Percentiles rank a stretch among this genome's conserved stretches.
Evolutionary conservation across 2,113 vertebrate genomes (phyloP).

Genomic region (Erythrocercus mccallii): DNA sequence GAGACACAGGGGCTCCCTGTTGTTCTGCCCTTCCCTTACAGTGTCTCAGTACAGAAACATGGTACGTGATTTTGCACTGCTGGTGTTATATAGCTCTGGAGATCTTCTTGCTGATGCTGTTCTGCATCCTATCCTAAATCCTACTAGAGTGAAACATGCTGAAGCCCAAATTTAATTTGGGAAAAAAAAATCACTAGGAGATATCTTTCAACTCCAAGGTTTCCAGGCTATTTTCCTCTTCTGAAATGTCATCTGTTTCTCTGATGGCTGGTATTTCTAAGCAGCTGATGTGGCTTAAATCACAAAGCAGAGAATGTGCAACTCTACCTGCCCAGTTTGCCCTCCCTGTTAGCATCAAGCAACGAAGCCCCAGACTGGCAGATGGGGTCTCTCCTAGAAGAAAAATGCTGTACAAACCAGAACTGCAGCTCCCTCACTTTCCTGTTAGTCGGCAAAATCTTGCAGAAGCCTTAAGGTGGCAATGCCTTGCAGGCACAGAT

Average conservation of each 20-base stretch:
- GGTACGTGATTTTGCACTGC: not conserved
- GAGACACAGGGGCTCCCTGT: not conserved
- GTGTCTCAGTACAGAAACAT: not conserved
- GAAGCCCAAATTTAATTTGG: not conserved
- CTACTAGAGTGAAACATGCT: not conserved
- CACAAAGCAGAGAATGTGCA: not conserved
- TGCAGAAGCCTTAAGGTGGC: not conserved
- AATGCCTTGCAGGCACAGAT: not conserved
- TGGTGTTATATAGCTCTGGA: not conserved
- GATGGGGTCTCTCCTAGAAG: not conserved
- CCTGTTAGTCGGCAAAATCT: not conserved
- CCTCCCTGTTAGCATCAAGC: not conserved
- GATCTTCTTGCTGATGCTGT: not conserved
- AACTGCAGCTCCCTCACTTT: not conserved
- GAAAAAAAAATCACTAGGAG: not conserved
- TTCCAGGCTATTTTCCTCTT: not conserved
- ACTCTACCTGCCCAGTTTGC: not conserved
- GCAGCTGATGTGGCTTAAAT: not conserved
- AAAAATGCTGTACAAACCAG: accelerated
- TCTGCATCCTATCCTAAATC: not conserved
- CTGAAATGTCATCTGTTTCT: not conserved
- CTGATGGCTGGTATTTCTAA: not conserved
- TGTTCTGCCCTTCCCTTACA: not conserved
- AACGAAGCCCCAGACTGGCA: not conserved
- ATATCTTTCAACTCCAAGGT: not conserved